Evolutionary conservation across 2,113 vertebrate genomes (phyloP), one percentile per base, ranked within the genome.

Genomic region (Sarotherodon lohbergeri): DNA sequence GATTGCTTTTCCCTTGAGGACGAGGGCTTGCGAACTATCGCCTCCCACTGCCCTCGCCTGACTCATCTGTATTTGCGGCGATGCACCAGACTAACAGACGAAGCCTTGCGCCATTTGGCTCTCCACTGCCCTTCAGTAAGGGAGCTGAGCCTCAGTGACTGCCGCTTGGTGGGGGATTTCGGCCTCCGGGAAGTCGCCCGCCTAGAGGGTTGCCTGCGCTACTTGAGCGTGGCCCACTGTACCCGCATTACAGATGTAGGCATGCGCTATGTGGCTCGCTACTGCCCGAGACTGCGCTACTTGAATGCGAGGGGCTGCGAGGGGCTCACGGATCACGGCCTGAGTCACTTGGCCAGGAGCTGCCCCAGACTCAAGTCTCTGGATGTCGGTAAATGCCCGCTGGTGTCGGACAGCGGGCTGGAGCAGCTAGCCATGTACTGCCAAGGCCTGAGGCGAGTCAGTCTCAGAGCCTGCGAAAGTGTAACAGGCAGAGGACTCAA

Each of bases 171-270:
- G 81, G 98, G 98, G 11, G 99, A 99, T 91, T 99, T 99, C 0
- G 98, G 98, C 88, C 94, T 99, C 92, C 97, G 99, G 0, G 99
- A 99, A 93, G 97, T 99, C 1, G 98, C 98, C 86, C 98, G 98
- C 46, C 96, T 99, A 94, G 98, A 99, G 95, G 97, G 97, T 2
- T 97, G 98, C 59, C 97, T 99, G 78, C 97, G 98, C 9, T 99
- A 99, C 95, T 97, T 99, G 57, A 99, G 98, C 88, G 98, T 99
- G 29, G 98, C 99, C 7, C 99, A 99, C 97, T 99, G 99, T 59
- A 95, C 97, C 79, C 98, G 98, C 8, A 97, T 99, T 94, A 99
- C 99, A 0, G 99, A 99, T 0, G 99, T 99, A 87, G 98, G 98
- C 66, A 93, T 99, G 89, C 98, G 98, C 79, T 99, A 99, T 81